Base-by-base conservation (phyloP, 2,888 invertebrate genomes). In the Schrankia costaestrigalis region DNA sequence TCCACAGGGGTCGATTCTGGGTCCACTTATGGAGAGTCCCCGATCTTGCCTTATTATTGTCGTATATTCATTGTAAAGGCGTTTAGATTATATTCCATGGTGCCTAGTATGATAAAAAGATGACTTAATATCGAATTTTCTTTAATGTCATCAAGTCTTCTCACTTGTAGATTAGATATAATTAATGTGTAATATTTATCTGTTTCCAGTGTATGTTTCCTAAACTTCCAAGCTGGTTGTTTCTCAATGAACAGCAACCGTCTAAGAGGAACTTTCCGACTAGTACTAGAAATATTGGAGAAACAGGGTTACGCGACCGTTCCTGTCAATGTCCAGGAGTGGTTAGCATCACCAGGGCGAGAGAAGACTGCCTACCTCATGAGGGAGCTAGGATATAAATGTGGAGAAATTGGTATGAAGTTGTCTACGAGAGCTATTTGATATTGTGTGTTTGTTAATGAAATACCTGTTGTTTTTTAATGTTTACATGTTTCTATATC, bases 321-420 rank as follows among this genome's bases (percentile, higher is more conserved):
- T 1, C 78, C 90, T 0, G 64, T 94, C 27, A 89, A 90, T 57
- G 51, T 79, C 8, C 64, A 58, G 22, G 75, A 79, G 35, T 93
- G 92, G 92, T 54, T 75, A 3, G 61, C 63, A 2, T 68, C 92
- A 3, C 79, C 89, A 0, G 78, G 88, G 23, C 82, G 89, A 53
- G 92, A 93, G 69, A 90, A 89, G 53, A 89, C 91, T 41, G 91
- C 91, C 0, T 93, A 90, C 61, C 69, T 94, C 18, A 89, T 92
- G 86, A 81, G 91, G 23, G 88, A 89, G 40, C 48, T 86, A 1
- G 71, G 63, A 0, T 78, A 81, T 56, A 79, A 67, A 78, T 93
- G 71, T 69, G 88, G 76, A 31, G 86, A 72, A 77, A 84, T 81
- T 45, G 85, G 75, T 44, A 77, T 76, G 63, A 84, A 76, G 35